Percentiles rank a stretch among this genome's conserved stretches.
These are phyloP conservation scores for Trichonephila clavipes DNA, from an alignment of 1,140 invertebrate species.

Conservation along the genomic window DNA sequence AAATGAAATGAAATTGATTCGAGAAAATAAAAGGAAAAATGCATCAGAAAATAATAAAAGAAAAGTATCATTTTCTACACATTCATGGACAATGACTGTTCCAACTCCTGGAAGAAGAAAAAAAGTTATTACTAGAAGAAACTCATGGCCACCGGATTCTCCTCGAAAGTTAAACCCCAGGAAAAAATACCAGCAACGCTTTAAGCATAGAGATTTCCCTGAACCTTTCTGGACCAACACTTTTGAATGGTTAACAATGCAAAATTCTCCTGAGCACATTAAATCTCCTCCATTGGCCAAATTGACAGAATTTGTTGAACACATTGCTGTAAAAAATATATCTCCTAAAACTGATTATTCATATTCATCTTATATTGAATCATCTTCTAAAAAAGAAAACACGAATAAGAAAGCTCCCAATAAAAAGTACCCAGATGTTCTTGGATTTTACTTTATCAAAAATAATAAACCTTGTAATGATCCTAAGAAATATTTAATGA, in stretches of 20 bases:
- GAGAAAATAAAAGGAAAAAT: conserved; percentile 12
- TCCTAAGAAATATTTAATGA: conserved; percentile 56
- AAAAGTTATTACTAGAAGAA: conserved; percentile 45
- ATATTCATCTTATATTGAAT: conserved; percentile 22
- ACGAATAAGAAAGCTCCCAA: background rate
- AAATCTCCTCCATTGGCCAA: conserved; percentile 56
- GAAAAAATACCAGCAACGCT: conserved; percentile 58
- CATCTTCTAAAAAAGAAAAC: background rate
- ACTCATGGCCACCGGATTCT: conserved; percentile 71
- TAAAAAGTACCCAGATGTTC: background rate
- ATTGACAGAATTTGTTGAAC: conserved; percentile 41
- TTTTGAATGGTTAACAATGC: conserved; percentile 69
- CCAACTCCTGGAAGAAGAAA: conserved; percentile 22
- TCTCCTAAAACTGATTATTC: conserved; percentile 20
- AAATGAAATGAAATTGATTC: background rate
- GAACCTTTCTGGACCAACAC: conserved; percentile 69
- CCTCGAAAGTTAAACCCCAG: conserved; percentile 41
- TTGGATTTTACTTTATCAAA: conserved; percentile 58
- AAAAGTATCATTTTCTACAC: conserved; percentile 37
- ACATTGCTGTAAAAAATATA: background rate
- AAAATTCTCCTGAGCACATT: conserved; percentile 36
- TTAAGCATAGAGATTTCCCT: conserved; percentile 43
- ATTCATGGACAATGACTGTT: conserved; percentile 50
- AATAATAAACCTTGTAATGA: conserved; percentile 12
- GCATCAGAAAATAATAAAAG: background rate